Base-by-base conservation (phyloP, 2,888 invertebrate genomes). In the Cistogaster globosa region DNA sequence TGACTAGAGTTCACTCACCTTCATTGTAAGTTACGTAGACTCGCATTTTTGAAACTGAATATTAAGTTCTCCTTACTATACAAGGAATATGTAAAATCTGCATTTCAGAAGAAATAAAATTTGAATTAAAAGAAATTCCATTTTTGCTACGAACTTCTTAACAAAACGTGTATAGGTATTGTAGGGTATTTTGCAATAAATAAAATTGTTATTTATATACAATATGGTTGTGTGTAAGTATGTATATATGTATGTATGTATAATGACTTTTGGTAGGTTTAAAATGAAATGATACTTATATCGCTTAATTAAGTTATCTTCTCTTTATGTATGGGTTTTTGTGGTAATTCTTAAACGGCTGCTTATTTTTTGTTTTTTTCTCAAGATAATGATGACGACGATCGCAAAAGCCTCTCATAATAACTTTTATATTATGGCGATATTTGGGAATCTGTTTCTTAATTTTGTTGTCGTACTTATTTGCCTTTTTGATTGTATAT, bases 301-400 rank as follows among this genome's bases (percentile, higher is more conserved):
- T 82, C 85, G 81, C 85, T 82, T 85, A 85, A 85, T 85, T 85
- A 85, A 85, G 85, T 85, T 82, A 85, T 85, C 85, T 85, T 74
- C 74, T 65, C 26, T 67, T 81, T 84, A 20, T 72, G 48, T 74
- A 69, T 81, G 84, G 48, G 72, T 81, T 82, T 82, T 78, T 77
- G 85, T 75, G 85, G 81, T 78, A 82, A 85, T 85, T 85, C 78
- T 32, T 74, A 74, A 69, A 82, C 85, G 78, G 78, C 69, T 84
- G 68, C 72, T 26, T 32, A 8, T 32, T 32, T 32, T 32, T 32
- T 32, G 2, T 76, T 84, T 42, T 63, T 36, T 72, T 71, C 48
- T 74, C 72, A 77, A 81, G 68, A 78, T 79, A 75, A 76, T 48
- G 65, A 57, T 55, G 78, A 60, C 36, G 62, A 74, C 81, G 63